A percentile compares a stretch with the other conserved stretches of the same genome.
These are phyloP conservation scores for Passer montanus DNA, from an alignment of 2,113 vertebrate genomes.

Conservation along the genomic window DNA sequence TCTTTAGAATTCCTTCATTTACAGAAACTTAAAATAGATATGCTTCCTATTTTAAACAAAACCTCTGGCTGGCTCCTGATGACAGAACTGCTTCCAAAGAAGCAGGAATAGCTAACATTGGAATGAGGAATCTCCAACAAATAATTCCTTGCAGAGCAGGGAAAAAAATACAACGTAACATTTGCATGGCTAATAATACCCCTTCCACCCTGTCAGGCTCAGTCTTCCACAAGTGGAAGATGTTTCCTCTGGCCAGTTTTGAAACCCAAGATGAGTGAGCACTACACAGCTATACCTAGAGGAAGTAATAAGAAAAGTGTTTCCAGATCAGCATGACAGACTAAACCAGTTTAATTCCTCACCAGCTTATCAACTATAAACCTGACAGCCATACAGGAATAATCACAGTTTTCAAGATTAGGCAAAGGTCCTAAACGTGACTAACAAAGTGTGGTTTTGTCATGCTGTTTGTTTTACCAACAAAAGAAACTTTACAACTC, in stretches of 20 bases:
- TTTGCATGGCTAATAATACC: neutral
- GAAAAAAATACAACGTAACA: neutral
- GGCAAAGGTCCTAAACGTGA: neutral
- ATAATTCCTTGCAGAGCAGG: neutral
- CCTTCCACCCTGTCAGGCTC: neutral
- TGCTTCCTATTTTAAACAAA: neutral
- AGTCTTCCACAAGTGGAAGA: neutral
- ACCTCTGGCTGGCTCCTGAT: neutral
- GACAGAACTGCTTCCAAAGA: neutral
- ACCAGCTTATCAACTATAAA: neutral
- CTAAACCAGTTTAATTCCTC: neutral
- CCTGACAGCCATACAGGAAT: neutral
- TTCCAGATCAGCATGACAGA: neutral
- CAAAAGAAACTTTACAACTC: conserved; percentile 5
- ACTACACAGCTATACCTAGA: neutral
- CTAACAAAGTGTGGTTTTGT: neutral
- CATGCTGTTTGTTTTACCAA: neutral
- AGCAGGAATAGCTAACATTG: neutral
- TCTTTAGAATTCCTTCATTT: neutral
- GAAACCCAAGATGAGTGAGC: neutral
- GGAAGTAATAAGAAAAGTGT: neutral
- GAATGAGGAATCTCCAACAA: neutral
- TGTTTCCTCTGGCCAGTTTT: neutral
- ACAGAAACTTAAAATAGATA: neutral
- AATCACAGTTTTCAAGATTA: neutral